Base-by-base conservation (phyloP, 2,113 vertebrate genomes). In the Petrocephalus zakoni region DNA sequence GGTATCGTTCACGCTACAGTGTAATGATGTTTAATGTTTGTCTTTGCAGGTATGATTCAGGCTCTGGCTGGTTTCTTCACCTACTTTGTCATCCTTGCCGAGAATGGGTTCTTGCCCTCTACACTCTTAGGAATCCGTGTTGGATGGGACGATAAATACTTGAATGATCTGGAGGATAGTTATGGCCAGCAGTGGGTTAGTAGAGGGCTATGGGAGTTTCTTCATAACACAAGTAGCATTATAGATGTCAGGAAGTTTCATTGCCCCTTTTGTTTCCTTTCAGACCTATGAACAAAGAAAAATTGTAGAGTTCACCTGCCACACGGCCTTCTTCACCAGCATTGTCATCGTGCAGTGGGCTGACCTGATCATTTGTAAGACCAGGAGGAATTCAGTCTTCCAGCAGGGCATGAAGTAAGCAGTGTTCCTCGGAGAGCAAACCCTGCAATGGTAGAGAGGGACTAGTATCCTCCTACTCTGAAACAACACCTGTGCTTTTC, bases 371-470 rank as follows among this genome's bases (percentile, higher is more conserved):
- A 96, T 98, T 94, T 98, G 97, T 90, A 98, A 98, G 94, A 98
- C 97, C 88, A 95, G 97, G 4, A 96, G 97, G 91, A 98, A 98
- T 93, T 98, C 97, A 0, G 97, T 98, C 90, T 98, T 98, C 96
- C 97, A 98, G 89, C 97, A 98, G 93, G 97, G 97, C 93, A 98
- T 98, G 97, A 98, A 97, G 97, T 98, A 92, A 95, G 97, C 85
- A 0, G 5, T 61, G 34, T 47, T 68, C 58, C 22, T 22, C 15
- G n/a, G n/a, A 19, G 13, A n/a, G 47, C 6, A 55, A 61, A 46
- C 11, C 49, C 6, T 46, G 19, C 29, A 42, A 1, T 78, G 34
- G 13, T 5, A 42, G 2, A 78, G 9, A 25, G 42, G 13, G 13
- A 72, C 7, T 53, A 17, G 22, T 9, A 5, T 29, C 2, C 5